phyloP scores from a whole-genome alignment of 2,888 invertebrate genomes.

The Morpho deidamia region DNA sequence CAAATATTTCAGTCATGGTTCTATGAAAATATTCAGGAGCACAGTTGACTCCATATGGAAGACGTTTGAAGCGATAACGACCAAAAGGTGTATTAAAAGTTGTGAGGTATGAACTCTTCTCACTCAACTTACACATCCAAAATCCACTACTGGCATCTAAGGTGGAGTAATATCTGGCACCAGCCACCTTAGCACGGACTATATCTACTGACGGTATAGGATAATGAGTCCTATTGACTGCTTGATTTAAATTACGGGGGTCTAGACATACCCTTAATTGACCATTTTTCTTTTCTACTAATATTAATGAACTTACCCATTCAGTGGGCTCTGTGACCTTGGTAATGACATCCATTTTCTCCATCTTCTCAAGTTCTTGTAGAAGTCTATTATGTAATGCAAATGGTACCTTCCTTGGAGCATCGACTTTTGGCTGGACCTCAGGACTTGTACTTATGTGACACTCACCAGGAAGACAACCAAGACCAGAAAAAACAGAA shows the following conservation, averaged over 20 bases:
- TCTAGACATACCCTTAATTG: conserved; percentile 5
- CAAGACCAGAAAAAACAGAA: too few species aligned
- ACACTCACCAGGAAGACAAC: too few species aligned
- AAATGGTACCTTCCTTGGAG: background rate
- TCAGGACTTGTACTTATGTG: too few species aligned
- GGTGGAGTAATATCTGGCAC: conserved; percentile 1
- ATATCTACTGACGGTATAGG: conserved; percentile 3
- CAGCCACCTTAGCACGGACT: background rate
- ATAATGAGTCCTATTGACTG: conserved; percentile 2
- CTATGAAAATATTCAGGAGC: conserved; percentile 1
- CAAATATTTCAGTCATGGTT: background rate
- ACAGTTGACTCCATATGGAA: conserved; percentile 2
- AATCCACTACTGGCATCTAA: background rate
- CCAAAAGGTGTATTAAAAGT: conserved; percentile 1
- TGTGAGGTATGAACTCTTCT: background rate
- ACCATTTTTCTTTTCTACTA: conserved; percentile 23
- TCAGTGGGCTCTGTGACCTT: conserved; percentile 23
- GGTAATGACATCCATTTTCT: conserved; percentile 22
- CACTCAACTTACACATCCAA: background rate
- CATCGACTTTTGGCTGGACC: too few species aligned
- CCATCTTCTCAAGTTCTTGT: background rate
- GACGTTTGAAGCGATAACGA: background rate
- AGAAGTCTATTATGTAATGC: background rate
- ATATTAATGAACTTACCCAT: conserved; percentile 25
- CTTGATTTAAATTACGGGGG: background rate